phyloP scores from a whole-genome alignment of 2,797 vertebrate genomes.

The Pempheris klunzingeri region DNA sequence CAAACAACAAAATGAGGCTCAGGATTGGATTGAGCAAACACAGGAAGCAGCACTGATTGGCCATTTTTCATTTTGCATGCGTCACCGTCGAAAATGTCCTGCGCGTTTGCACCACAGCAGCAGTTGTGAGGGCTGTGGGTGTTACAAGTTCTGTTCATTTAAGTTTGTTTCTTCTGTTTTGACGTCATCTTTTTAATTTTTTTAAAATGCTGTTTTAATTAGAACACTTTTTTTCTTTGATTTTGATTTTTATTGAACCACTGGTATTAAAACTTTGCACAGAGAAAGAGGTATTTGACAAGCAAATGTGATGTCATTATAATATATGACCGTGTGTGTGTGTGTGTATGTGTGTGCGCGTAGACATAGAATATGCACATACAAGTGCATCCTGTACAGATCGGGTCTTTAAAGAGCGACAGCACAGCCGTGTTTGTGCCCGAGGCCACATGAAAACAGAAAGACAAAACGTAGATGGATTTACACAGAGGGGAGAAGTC shows the following conservation, averaged over 20 bases:
- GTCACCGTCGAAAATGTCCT: constrained; percentile 58
- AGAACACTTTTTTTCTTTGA: constrained; percentile 69
- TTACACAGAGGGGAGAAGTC: constrained; percentile 39
- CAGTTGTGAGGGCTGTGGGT: constrained; percentile 28
- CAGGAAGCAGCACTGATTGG: constrained; percentile 65
- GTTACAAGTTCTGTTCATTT: constrained; percentile 34
- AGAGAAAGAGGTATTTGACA: constrained; percentile 85
- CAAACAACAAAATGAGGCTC: constrained; percentile 58
- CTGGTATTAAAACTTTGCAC: constrained; percentile 97
- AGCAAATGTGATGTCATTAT: constrained; percentile 81
- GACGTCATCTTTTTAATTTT: constrained; percentile 21
- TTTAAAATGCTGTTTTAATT: constrained; percentile 69
- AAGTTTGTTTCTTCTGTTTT: constrained; percentile 37
- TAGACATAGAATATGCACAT: constrained; percentile 52
- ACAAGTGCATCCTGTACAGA: constrained; percentile 65
- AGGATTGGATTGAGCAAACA: constrained; percentile 72
- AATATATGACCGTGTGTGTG: constrained; percentile 62
- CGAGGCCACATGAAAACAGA: not conserved
- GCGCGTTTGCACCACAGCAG: constrained; percentile 51
- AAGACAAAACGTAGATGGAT: constrained; percentile 28
- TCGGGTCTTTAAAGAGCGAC: constrained; percentile 55
- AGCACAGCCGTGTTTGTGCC: constrained; percentile 24
- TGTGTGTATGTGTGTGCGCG: constrained; percentile 40
- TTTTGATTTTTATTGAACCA: constrained; percentile 91
- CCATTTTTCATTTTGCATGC: constrained; percentile 59